Evolutionary conservation across 1,140 invertebrate species (phyloP).

Genomic region (Vanessa atalanta): DNA sequence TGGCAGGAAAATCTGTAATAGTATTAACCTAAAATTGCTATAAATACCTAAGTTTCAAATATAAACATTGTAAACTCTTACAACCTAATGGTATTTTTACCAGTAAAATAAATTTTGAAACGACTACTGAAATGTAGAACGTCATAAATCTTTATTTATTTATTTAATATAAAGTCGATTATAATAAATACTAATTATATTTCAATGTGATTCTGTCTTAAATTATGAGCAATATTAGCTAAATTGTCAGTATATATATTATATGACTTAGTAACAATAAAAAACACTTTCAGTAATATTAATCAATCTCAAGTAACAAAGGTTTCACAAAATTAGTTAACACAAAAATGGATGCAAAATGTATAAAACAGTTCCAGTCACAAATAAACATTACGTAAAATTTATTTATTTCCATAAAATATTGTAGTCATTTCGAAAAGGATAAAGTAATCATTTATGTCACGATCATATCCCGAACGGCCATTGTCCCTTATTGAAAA

Average conservation of each 20-base stretch:
- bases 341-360: background rate
- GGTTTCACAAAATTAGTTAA: background rate
- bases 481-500: slow-evolving; percentile 27
- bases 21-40: background rate
- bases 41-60: slow-evolving; percentile 29
- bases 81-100: slow-evolving; percentile 33
- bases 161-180: background rate
- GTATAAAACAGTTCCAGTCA: slow-evolving; percentile 4
- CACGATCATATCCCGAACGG: slow-evolving; percentile 10
- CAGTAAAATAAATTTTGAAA: slow-evolving; percentile 28
- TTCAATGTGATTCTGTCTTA: background rate
- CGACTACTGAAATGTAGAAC: slow-evolving; percentile 11
- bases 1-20: background rate
- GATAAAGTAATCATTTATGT: slow-evolving; percentile 19
- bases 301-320: too few species aligned
- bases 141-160: background rate
- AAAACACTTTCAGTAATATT: too few species aligned
- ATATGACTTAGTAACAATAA: too few species aligned
- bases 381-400: background rate
- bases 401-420: slow-evolving; percentile 1
- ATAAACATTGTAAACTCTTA: slow-evolving; percentile 25
- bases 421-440: background rate
- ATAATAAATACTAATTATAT: background rate
- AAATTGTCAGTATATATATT: too few species aligned
- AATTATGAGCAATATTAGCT: too few species aligned